Percentiles rank a stretch among this genome's conserved stretches.
Evolutionary conservation across 2,113 vertebrate genomes (phyloP).

Genomic region (Camelus dromedarius): DNA sequence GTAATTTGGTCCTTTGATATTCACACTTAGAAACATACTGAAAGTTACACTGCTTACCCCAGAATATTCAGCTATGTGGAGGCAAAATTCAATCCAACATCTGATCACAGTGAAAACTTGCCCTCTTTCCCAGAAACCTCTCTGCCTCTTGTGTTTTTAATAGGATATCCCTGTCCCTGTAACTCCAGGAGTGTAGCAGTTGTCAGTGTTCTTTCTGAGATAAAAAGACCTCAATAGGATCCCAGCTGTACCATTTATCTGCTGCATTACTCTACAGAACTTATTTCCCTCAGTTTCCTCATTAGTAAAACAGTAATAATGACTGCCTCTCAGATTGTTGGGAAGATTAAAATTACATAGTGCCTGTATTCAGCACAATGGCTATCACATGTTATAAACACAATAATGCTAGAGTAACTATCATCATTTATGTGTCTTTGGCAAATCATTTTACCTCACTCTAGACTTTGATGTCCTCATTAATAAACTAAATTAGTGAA

Average conservation of each 20-base stretch:
- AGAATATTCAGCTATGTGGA: not conserved
- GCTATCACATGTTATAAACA: not conserved
- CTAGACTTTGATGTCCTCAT: not conserved
- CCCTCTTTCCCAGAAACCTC: not conserved
- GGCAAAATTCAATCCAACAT: not conserved
- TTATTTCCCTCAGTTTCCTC: not conserved
- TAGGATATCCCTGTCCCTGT: not conserved
- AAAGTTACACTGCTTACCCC: not conserved
- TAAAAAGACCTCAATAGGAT: not conserved
- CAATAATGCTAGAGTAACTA: too few species aligned
- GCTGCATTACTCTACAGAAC: not conserved
- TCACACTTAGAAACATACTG: not conserved
- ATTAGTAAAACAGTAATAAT: not conserved
- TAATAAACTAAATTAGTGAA: not conserved
- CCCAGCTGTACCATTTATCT: not conserved
- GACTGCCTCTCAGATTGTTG: not conserved
- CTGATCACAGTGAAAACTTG: not conserved
- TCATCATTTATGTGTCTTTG: not conserved
- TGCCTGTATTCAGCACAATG: not conserved
- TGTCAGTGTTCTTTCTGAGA: not conserved
- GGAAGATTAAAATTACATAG: not conserved
- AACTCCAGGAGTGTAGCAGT: fast-evolving
- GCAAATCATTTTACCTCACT: not conserved
- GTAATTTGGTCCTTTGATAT: not conserved
- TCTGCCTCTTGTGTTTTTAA: not conserved